Conservation (phyloP, 2,888 invertebrate genomes). For the Pollenia amentaria region DNA sequence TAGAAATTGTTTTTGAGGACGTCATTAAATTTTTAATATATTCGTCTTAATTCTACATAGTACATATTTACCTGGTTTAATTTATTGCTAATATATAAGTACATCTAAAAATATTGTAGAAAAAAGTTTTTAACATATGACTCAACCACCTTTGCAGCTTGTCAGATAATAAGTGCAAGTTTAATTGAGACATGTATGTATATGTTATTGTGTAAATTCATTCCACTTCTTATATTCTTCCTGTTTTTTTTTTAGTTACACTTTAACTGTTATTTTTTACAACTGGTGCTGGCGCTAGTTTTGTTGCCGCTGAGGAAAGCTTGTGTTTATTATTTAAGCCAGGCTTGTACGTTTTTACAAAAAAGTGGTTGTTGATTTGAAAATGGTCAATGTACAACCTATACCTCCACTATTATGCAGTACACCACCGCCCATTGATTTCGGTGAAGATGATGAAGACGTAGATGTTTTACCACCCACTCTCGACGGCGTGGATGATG, state of each 20-base stretch:
- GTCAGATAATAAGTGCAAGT: slow-evolving; percentile 63
- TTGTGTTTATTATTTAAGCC: slow-evolving; percentile 21
- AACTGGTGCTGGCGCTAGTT: neutral
- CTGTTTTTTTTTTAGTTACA: slow-evolving; percentile 11
- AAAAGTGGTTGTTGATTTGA: slow-evolving; percentile 49
- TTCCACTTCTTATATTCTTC: slow-evolving; percentile 38
- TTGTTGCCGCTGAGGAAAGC: slow-evolving; percentile 5
- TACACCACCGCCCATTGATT: slow-evolving; percentile 86
- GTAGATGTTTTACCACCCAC: slow-evolving; percentile 83
- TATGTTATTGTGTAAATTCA: slow-evolving; percentile 10
- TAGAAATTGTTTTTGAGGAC: slow-evolving; percentile 54
- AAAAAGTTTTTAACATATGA: slow-evolving; percentile 64
- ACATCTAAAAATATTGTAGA: slow-evolving; percentile 1
- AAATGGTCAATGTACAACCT: slow-evolving; percentile 74
- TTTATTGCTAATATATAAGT: slow-evolving; percentile 5
- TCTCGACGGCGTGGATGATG: slow-evolving; percentile 81
- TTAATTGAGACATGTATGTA: slow-evolving; percentile 38
- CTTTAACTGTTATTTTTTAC: neutral
- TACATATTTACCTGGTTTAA: neutral
- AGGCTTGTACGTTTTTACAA: slow-evolving; percentile 3
- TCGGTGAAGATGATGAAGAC: slow-evolving; percentile 82
- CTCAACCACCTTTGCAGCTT: slow-evolving; percentile 68
- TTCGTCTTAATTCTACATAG: neutral
- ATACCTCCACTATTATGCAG: slow-evolving; percentile 86
- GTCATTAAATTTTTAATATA: slow-evolving; percentile 31